Percentiles rank a stretch among this genome's conserved stretches.
Conservation (phyloP, 2,888 invertebrate species). For the Artemia sinica region DNA sequence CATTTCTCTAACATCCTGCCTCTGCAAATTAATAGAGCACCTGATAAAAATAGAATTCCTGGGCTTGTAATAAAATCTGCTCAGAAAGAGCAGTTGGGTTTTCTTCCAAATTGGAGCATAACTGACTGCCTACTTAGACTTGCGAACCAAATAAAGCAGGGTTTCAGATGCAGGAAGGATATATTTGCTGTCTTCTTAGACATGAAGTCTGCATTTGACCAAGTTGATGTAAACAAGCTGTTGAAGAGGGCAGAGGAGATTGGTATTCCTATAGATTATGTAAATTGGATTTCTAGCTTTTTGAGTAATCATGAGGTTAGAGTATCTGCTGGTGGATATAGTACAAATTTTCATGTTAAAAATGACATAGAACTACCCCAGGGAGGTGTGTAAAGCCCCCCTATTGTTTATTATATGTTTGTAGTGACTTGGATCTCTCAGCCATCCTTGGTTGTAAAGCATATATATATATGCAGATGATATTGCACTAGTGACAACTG, state of each 20-base stretch:
- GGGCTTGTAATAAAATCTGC: too few species aligned
- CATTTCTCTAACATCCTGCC: too few species aligned
- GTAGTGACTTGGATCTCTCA: background rate
- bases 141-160: too few species aligned
- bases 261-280: background rate
- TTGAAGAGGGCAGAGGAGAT: background rate
- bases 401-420: background rate
- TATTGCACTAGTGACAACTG: too few species aligned
- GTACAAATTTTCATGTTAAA: background rate
- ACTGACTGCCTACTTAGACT: too few species aligned
- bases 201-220: constrained; percentile 3
- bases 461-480: too few species aligned
- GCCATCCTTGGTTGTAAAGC: background rate
- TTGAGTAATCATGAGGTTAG: background rate
- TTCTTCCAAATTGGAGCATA: too few species aligned
- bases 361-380: background rate
- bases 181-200: background rate
- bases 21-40: too few species aligned
- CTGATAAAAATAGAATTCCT: too few species aligned
- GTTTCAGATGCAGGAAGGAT: too few species aligned
- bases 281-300: background rate
- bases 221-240: background rate
- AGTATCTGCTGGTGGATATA: background rate
- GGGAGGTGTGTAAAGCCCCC: background rate
- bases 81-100: too few species aligned